A percentile compares a stretch with the other conserved stretches of the same genome.
These are phyloP conservation scores for Anoplolepis gracilipes DNA, from an alignment of 1,140 invertebrate genomes.

Conservation along the genomic window DNA sequence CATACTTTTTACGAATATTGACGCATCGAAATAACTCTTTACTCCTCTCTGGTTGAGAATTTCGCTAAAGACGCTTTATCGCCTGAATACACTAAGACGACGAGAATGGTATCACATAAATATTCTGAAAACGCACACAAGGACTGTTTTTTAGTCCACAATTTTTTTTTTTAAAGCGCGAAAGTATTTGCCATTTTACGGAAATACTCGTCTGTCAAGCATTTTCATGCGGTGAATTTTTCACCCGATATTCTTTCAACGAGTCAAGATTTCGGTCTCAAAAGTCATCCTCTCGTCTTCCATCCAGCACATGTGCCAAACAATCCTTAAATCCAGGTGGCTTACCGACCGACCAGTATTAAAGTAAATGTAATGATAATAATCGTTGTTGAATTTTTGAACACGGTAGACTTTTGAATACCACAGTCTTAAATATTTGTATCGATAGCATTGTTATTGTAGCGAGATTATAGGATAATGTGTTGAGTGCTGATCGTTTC, in stretches of 20 bases:
- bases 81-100: conserved; percentile 39
- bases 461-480: conserved; percentile 52
- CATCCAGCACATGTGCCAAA: conserved; percentile 52
- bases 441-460: conserved; percentile 58
- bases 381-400: conserved; percentile 46
- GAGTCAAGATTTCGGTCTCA: not conserved
- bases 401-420: conserved; percentile 59
- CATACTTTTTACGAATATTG: conserved; percentile 27
- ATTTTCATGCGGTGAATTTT: not conserved
- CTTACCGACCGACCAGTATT: conserved; percentile 67
- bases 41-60: conserved; percentile 38
- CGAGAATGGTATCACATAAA: conserved; percentile 13
- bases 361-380: conserved; percentile 63
- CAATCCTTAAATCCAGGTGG: conserved; percentile 20
- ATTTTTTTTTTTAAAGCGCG: conserved; percentile 9
- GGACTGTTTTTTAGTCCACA: not conserved
- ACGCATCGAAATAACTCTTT: conserved; percentile 37
- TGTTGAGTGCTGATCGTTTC: conserved; percentile 41
- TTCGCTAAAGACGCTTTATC: conserved; percentile 23
- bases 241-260: conserved; percentile 6
- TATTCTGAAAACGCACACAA: not conserved
- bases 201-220: not conserved
- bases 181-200: not conserved
- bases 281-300: conserved; percentile 35
- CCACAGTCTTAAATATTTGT: conserved; percentile 45